Conservation (phyloP, 2,888 invertebrate genomes). For the Xylocampa areola region DNA sequence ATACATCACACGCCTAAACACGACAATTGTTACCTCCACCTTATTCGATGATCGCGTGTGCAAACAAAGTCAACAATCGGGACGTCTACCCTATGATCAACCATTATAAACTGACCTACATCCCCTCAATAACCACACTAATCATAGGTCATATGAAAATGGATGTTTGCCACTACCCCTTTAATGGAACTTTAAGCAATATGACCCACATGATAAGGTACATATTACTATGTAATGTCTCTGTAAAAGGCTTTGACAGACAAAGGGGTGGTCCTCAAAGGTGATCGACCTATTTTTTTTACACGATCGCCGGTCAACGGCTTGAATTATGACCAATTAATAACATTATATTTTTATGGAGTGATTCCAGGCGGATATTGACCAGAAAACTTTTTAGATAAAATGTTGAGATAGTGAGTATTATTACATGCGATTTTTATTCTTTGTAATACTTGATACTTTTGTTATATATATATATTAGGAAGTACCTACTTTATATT, state of each 20-base stretch:
- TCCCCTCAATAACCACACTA: conserved; percentile 29
- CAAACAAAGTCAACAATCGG: conserved; percentile 64
- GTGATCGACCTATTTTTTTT: conserved; percentile 69
- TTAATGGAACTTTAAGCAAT: conserved; percentile 59
- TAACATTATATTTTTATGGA: conserved; percentile 27
- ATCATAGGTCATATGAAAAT: conserved; percentile 54
- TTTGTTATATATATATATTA: neutral
- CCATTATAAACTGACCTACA: conserved; percentile 59
- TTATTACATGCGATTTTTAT: conserved; percentile 9
- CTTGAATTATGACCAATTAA: conserved; percentile 46
- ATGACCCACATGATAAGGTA: conserved; percentile 43
- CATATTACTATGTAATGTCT: conserved; percentile 38
- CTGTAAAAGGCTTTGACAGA: conserved; percentile 44
- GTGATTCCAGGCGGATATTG: conserved; percentile 22
- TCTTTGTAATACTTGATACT: neutral
- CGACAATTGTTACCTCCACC: conserved; percentile 41
- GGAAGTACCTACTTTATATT: too few relatives aligned
- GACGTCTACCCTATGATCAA: conserved; percentile 61
- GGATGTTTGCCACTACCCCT: conserved; percentile 21
- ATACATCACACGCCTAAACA: conserved; percentile 30
- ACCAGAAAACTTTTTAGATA: conserved; percentile 29
- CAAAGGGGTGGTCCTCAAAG: conserved; percentile 63
- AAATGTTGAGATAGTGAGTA: conserved; percentile 20
- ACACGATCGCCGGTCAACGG: conserved; percentile 53
- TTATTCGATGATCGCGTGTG: conserved; percentile 65